Evolutionary conservation across 2,113 vertebrate genomes (phyloP).

Genomic region (Theristicus caerulescens): DNA sequence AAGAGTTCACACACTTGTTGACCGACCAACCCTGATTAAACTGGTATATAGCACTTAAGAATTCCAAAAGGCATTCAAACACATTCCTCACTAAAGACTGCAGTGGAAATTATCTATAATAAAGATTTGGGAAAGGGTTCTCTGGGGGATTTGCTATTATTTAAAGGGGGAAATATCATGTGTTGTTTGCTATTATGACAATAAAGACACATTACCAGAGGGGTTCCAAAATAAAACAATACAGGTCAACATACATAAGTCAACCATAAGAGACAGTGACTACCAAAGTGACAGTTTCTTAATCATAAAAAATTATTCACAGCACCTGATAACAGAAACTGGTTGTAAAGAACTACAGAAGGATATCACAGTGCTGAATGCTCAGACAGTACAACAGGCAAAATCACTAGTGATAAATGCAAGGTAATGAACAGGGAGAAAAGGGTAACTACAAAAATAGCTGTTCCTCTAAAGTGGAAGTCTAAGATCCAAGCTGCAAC

Average conservation of each 20-base stretch:
- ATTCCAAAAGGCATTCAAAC: background rate
- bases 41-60: background rate
- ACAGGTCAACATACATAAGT: background rate
- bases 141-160: background rate
- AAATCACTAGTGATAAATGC: background rate
- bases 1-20: background rate
- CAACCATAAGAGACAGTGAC: background rate
- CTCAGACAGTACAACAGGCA: background rate
- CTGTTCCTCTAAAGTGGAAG: background rate
- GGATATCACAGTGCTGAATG: background rate
- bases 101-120: background rate
- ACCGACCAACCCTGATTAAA: background rate
- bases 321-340: background rate
- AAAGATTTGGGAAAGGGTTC: background rate
- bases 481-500: background rate
- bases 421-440: background rate
- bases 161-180: background rate
- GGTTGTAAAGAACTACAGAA: background rate
- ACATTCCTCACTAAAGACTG: background rate
- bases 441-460: background rate
- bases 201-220: background rate
- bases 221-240: background rate
- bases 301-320: background rate
- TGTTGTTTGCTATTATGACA: background rate
- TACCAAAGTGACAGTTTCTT: background rate